Base-by-base conservation (phyloP, 2,888 invertebrate species). In the Oxycera nigricornis region DNA sequence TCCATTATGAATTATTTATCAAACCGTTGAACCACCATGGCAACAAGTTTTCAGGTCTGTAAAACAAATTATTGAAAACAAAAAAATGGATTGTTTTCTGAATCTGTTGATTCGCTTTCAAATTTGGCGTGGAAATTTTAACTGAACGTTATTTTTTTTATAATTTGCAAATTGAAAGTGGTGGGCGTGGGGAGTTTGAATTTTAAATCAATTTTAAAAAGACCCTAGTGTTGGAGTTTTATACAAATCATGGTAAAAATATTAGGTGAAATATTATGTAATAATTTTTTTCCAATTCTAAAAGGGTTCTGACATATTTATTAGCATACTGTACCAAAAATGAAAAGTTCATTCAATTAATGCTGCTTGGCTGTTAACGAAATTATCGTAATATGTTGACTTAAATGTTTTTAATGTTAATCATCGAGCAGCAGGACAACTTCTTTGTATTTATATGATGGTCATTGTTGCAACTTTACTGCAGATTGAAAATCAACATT, bases 1-100 rank as follows among this genome's bases (percentile, higher is more conserved):
- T 55, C 52, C 24, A 55, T 24, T 55, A 22, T 20, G 52, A 55
- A 24, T 22, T 55, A 55, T 55, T 55, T 55, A 55, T 55, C 24
- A 9, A 55, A 55, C 24, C 7, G 7, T 7, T 20, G 22, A 24
- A 24, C 7, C 52, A 24, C 11, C 52, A 22, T 55, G 24, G 52
- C 52, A 55, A 55, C 52, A 55, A 55, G 22, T 24, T 20, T 9
- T 2, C 52, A 7, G 24, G 22, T 24, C 24, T 3, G 11, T 9
- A 55, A 35, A 35, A 11, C 35, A 35, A 35, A 35, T 35, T 35
- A 11, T 11, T 7, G 35, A 35, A 35, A 35, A 35, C 11, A 11
- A 7, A n/a, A n/a, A n/a, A n/a, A n/a, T n/a, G n/a, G n/a, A n/a
- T n/a, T n/a, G 6, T 35, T 35, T 35, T 35, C 35, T 35, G 35